These are phyloP conservation scores for Gymnocypris eckloni DNA, from an alignment of 2,797 vertebrate species.

Conservation along the genomic window DNA sequence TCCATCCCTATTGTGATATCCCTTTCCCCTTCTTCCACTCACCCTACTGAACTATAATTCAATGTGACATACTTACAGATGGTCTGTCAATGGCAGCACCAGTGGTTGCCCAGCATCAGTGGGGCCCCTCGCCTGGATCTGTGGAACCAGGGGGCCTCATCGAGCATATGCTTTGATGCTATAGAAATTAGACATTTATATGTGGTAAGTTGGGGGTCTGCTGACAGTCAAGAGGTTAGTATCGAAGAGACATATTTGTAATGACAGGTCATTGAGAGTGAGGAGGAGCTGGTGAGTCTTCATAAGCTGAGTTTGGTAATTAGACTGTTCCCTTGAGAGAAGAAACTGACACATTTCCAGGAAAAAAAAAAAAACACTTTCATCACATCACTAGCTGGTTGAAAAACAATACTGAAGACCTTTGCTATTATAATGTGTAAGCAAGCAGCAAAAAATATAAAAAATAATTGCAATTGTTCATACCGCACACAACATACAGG, in stretches of 20 bases:
- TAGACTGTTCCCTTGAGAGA: constrained; percentile 40
- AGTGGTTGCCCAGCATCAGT: constrained; percentile 78
- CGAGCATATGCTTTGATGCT: constrained; percentile 42
- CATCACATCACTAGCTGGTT: not conserved
- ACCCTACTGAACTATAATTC: constrained; percentile 77
- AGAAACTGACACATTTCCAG: not conserved
- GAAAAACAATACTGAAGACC: constrained; percentile 13
- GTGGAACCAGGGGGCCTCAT: constrained; percentile 22
- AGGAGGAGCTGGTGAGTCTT: constrained; percentile 36
- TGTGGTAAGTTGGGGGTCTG: constrained; percentile 42
- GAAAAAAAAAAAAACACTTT: not conserved
- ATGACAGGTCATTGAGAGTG: constrained; percentile 46
- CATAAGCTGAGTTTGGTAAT: constrained; percentile 45
- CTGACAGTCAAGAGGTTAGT: constrained; percentile 49
- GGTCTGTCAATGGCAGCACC: constrained; percentile 85
- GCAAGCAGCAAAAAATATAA: not conserved
- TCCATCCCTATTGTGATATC: constrained; percentile 60
- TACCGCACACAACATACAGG: not conserved
- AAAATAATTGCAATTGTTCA: not conserved
- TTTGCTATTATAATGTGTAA: not conserved
- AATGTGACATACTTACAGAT: constrained; percentile 88
- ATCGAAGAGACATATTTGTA: constrained; percentile 47
- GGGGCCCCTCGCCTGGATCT: constrained; percentile 74
- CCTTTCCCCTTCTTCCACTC: constrained; percentile 57
- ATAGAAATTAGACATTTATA: constrained; percentile 48